Evolutionary conservation across 2,797 vertebrate genomes (phyloP), one percentile per base, ranked within the genome.

Genomic region (Oreortyx pictus): DNA sequence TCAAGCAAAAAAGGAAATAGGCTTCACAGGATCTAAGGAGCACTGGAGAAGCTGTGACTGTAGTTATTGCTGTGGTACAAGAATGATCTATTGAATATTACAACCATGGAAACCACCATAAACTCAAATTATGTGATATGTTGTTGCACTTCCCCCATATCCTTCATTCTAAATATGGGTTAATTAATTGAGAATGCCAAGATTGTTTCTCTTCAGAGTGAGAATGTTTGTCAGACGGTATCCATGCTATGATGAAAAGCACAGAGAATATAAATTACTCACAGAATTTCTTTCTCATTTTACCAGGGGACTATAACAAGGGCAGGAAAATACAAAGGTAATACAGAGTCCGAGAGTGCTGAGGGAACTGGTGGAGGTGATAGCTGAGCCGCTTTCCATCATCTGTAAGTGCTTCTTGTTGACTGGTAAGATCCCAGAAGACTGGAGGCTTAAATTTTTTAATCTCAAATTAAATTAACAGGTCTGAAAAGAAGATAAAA

Each of bases 1-100:
- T 86, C 41, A 94, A 70, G 29, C 29, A n/a, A 24, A 33, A 84
- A 64, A 77, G 81, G 27, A 80, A 90, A 75, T 31, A 66, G 6
- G 9, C 77, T 82, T 85, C 44, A 68, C 6, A 0, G 1, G 74
- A 73, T 67, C 56, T 24, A 71, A 20, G 22, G 44, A 47, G 49
- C 78, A 44, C 31, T 10, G n/a, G 33, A 90, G 68, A 80, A 92
- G 6, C 27, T 86, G 60, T 64, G 65, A 65, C 68, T 49, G 27
- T 87, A 74, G 64, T 10, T 82, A 37, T 43, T 77, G 20, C 43
- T 78, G 15, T 5, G 43, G 79, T 79, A n/a, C n/a, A 54, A 25
- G 18, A 43, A 44, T 47, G 43, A 25, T 24, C 37, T 86, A 20
- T 27, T 46, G 72, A 82, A 39, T 23, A 65, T 27, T 46, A n/a